Base-by-base conservation (phyloP, 2,797 vertebrate genomes). In the Furcifer pardalis region DNA sequence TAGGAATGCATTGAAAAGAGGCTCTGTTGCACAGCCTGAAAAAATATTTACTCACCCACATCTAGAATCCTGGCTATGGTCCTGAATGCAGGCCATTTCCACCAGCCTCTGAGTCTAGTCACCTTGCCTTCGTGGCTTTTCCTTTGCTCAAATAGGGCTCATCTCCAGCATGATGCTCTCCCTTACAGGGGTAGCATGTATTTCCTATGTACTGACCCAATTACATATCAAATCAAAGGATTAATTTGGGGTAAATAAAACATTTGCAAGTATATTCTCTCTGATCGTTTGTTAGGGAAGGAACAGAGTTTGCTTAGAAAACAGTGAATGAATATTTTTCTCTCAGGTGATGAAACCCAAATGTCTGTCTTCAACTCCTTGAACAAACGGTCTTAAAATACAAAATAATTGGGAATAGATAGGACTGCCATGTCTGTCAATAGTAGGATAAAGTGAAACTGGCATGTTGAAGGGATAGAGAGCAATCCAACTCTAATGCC, bases 201-300 rank as follows among this genome's bases (percentile, higher is more conserved):
- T 94, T 92, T 91, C 81, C 87, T 88, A 89, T 87, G 85, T 4
- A 30, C 78, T 94, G 91, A 93, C 93, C 92, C 86, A 94, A 60
- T 93, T 95, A 91, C 90, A 92, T 84, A 89, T 84, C 74, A 93
- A 86, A 91, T 92, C 82, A 91, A 94, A 94, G 92, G 63, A 84
- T 81, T 59, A 72, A 74, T 80, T 82, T 21, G 10, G 85, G 65
- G 40, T 12, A 32, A 77, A 32, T 23, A 84, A 46, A 83, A 74
- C 46, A 49, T 35, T 56, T 40, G 78, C 7, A 80, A 42, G 85
- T 21, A 69, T 89, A 92, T 87, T 82, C 80, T 83, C 77, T 83
- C 71, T 75, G 46, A 87, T 93, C 90, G 93, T 81, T 9, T 27
- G 63, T 82, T 65, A 84, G 37, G 76, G 87, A 65, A 81, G 69